A percentile compares a stretch with the other conserved stretches of the same genome.
These are phyloP conservation scores for Gorilla gorilla DNA, from an alignment of 2,113 vertebrate genomes.

Conservation along the genomic window DNA sequence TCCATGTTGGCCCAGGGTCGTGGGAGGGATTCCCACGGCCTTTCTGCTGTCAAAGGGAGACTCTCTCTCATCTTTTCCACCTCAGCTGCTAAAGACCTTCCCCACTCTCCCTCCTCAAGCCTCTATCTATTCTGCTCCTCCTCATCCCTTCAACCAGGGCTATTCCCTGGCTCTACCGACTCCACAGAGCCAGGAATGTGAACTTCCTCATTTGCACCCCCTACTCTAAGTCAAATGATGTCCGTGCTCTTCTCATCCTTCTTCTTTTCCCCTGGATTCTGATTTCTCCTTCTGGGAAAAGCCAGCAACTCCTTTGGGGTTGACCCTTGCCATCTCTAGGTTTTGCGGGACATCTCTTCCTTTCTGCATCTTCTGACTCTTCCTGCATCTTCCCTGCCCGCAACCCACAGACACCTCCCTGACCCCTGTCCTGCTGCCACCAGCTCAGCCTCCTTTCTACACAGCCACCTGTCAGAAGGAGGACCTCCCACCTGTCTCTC, in stretches of 20 bases:
- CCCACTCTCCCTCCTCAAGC: not conserved
- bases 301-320: not conserved
- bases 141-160: not conserved
- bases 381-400: not conserved
- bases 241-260: not conserved
- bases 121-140: not conserved
- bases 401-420: not conserved
- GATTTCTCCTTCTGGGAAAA: not conserved
- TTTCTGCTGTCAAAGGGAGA: not conserved
- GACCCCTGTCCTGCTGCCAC: fast-evolving
- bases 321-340: not conserved
- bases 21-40: not conserved
- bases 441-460: not conserved
- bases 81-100: not conserved
- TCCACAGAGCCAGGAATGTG: not conserved
- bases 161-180: not conserved
- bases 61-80: not conserved
- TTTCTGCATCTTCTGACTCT: not conserved
- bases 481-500: too few relatives aligned
- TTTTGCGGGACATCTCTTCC: not conserved
- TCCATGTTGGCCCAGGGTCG: not conserved
- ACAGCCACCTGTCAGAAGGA: not conserved
- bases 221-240: not conserved
- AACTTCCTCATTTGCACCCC: not conserved
- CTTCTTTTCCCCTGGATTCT: not conserved